Base-by-base conservation (phyloP, 1,140 invertebrate species). In the Physella acuta region DNA sequence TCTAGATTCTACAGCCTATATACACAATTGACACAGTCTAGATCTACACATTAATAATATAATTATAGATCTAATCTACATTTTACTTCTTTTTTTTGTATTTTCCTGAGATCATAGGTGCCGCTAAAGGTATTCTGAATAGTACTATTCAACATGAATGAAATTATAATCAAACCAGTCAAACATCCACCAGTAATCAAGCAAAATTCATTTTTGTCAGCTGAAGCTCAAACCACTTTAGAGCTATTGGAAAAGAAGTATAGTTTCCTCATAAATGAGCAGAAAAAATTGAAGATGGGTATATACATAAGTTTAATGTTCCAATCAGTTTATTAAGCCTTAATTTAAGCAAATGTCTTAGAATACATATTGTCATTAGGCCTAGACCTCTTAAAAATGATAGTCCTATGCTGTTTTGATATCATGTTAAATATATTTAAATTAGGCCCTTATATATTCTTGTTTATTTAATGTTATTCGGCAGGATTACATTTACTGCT, bases 211-310 rank as follows among this genome's bases (percentile, higher is more conserved):
- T 36, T n/a, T 3, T 36, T 61, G 11, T 61, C 59, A 36, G 8
- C 59, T 37, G 59, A 61, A 2, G 36, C 36, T 26, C 59, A 61
- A 24, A 61, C n/a, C 36, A 61, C 59, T 61, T n/a, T 61, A 5
- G 59, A 16, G 14, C 24, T 2, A 5, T 5, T 61, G 28, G 36
- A 61, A 44, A 39, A 26, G 36, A 61, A 61, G 36, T 61, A 61
- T 39, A 8, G 8, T n/a, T n/a, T 44, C 39, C 8, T 11, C 8
- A 11, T 44, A 11, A 44, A 44, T 44, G 39, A 44, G 39, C 8
- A 44, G 20, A 11, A 44, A 20, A 11, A 44, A 44, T 44, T 44
- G 20, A 44, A 44, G 8, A 8, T 44, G 39, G 20, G 39, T 11
- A 20, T 44, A 11, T 44, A 11, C 20, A 44, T 11, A 11, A 20